These are phyloP conservation scores for Channallabes apus DNA, from an alignment of 2,797 vertebrate genomes.

Conservation along the genomic window DNA sequence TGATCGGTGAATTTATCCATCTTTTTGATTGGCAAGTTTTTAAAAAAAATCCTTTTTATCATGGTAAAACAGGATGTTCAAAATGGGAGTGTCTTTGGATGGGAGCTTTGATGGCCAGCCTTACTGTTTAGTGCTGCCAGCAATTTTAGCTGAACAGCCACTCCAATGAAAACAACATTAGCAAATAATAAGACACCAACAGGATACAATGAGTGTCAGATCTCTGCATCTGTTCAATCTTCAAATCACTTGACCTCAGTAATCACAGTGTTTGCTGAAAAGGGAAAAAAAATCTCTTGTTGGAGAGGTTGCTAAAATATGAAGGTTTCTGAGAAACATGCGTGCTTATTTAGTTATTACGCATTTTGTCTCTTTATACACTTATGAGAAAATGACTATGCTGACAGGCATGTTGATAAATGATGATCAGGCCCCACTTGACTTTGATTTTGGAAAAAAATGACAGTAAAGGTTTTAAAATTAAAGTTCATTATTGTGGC, in stretches of 20 bases:
- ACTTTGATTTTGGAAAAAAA: background rate
- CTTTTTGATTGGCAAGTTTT: background rate
- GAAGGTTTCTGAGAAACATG: background rate
- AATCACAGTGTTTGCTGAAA: background rate
- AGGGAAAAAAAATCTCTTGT: background rate
- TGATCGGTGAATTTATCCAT: too few relatives aligned
- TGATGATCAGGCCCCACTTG: background rate
- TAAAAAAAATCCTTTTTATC: background rate
- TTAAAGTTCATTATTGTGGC: background rate
- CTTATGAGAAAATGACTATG: background rate
- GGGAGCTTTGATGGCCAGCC: background rate
- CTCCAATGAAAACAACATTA: slow-evolving; percentile 33
- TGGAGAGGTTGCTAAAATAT: slow-evolving; percentile 12
- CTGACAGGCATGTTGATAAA: background rate
- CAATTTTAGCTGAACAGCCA: background rate
- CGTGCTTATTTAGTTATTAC: background rate
- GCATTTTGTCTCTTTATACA: background rate
- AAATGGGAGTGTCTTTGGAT: background rate
- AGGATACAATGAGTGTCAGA: background rate
- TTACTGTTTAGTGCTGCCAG: slow-evolving; percentile 67
- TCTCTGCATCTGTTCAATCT: slow-evolving; percentile 21
- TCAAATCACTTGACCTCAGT: slow-evolving; percentile 17
- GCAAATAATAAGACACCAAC: background rate
- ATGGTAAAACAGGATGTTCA: background rate
- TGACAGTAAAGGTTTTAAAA: background rate